Evolutionary conservation across 92 coral and sea anemone genomes (phyloP).

Genomic region (Porites lobata): DNA sequence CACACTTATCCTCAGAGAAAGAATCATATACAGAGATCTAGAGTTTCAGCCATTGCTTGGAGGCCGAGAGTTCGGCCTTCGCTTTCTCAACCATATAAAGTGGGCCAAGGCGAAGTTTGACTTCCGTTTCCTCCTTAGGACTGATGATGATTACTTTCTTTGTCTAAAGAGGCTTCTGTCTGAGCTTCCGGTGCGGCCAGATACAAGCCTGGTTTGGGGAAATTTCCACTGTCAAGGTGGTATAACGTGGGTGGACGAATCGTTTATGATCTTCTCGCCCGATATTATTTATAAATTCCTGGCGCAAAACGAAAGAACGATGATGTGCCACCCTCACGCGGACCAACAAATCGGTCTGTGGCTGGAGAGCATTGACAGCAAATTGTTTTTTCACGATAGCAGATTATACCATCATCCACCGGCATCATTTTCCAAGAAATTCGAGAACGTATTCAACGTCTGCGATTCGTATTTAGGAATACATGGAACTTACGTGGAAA

Average conservation of each 20-base stretch:
- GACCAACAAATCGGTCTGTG: constrained; percentile 48
- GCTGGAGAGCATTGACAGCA: constrained; percentile 36
- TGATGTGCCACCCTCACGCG: constrained; percentile 68
- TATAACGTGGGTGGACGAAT: constrained; percentile 46
- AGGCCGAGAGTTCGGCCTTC: constrained; percentile 52
- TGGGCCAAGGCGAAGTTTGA: constrained; percentile 52
- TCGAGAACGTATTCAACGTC: constrained; percentile 24
- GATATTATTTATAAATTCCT: constrained; percentile 53
- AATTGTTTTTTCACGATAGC: constrained; percentile 30
- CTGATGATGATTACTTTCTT: constrained; percentile 45
- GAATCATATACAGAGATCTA: constrained; percentile 30
- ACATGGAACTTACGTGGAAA: constrained; percentile 55
- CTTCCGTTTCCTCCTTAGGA: constrained; percentile 39
- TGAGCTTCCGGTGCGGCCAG: constrained; percentile 61
- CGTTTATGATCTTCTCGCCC: constrained; percentile 43
- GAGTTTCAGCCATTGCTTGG: constrained; percentile 52
- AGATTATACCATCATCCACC: constrained; percentile 43
- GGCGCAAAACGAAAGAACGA: constrained; percentile 30
- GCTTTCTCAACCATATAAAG: constrained; percentile 50
- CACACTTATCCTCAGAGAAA: background rate
- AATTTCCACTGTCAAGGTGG: constrained; percentile 41
- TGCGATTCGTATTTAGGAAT: constrained; percentile 57
- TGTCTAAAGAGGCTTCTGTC: constrained; percentile 40
- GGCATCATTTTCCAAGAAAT: constrained; percentile 6
- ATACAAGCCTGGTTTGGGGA: constrained; percentile 57